Conservation (phyloP, 1,140 invertebrate species). For the Meteorus sp. region DNA sequence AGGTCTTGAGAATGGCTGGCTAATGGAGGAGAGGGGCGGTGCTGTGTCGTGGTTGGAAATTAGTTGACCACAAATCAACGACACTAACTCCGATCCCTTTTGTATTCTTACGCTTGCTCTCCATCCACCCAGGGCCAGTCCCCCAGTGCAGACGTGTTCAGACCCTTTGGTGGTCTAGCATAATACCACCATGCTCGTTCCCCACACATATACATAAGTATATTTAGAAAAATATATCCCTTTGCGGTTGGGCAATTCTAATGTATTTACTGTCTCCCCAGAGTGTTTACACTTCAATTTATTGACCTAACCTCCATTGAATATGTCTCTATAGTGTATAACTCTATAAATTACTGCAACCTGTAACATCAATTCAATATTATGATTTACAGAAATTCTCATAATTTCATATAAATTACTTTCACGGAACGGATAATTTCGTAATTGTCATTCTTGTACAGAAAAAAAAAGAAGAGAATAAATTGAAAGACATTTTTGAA, state of each 20-base stretch:
- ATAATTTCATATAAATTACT: too few relatives aligned
- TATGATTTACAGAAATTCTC: too few relatives aligned
- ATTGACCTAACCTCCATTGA: neutral
- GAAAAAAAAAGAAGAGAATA: too few relatives aligned
- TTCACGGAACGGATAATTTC: too few relatives aligned
- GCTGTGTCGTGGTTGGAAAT: slow-evolving; percentile 39
- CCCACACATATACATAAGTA: neutral
- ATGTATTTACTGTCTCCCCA: too few relatives aligned
- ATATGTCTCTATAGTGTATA: too few relatives aligned
- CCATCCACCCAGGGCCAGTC: too few relatives aligned
- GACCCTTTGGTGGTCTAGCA: neutral
- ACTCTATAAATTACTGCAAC: neutral
- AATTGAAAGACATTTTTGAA: too few relatives aligned
- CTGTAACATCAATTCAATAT: neutral
- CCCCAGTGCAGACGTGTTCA: neutral
- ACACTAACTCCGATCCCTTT: slow-evolving; percentile 38
- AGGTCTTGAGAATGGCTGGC: slow-evolving; percentile 41
- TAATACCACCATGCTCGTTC: neutral
- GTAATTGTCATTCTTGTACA: too few relatives aligned
- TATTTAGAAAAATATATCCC: neutral
- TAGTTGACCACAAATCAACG: slow-evolving; percentile 53
- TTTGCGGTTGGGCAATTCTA: neutral
- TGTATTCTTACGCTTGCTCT: slow-evolving; percentile 21
- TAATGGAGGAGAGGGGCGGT: slow-evolving; percentile 42
- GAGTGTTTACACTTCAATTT: slow-evolving; percentile 1